phyloP scores from a whole-genome alignment of 2,797 vertebrate genomes.

The Xyrichtys novacula region DNA sequence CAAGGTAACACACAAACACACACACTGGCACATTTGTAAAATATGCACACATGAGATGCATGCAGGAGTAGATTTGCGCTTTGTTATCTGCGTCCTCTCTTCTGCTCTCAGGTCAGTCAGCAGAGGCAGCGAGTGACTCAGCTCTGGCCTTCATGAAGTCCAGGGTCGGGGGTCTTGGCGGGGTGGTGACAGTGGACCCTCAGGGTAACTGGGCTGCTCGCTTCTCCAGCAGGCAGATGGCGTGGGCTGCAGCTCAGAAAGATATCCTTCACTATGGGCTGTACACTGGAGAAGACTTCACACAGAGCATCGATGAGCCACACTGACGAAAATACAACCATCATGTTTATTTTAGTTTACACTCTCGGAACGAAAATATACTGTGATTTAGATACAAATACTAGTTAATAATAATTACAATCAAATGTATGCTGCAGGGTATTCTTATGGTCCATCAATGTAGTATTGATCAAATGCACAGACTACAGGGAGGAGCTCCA shows the following conservation, averaged over 20 bases:
- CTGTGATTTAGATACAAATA: background rate
- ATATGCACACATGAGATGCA: too few relatives aligned
- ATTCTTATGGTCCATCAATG: background rate
- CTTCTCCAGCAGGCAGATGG: slow-evolving; percentile 91
- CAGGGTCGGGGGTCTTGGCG: slow-evolving; percentile 86
- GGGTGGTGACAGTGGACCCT: slow-evolving; percentile 89
- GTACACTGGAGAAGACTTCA: slow-evolving; percentile 77
- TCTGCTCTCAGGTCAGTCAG: slow-evolving; percentile 86
- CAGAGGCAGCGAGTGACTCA: slow-evolving; percentile 86
- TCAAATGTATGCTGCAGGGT: background rate
- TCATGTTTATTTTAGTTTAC: background rate
- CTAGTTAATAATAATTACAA: background rate
- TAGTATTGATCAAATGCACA: background rate
- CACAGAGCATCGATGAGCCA: slow-evolving; percentile 50
- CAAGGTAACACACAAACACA: slow-evolving; percentile 85
- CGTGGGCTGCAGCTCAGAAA: slow-evolving; percentile 90
- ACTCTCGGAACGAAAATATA: background rate
- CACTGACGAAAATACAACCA: slow-evolving; percentile 10
- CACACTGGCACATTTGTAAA: slow-evolving; percentile 1
- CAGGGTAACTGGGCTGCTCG: slow-evolving; percentile 90
- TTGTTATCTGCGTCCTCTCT: slow-evolving; percentile 1
- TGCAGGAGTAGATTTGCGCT: too few relatives aligned
- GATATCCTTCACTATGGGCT: slow-evolving; percentile 87
- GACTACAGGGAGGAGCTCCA: background rate
- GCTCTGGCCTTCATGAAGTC: slow-evolving; percentile 90